Base-by-base conservation (phyloP, 2,888 invertebrate species). In the Lasioglossum calceatum region DNA sequence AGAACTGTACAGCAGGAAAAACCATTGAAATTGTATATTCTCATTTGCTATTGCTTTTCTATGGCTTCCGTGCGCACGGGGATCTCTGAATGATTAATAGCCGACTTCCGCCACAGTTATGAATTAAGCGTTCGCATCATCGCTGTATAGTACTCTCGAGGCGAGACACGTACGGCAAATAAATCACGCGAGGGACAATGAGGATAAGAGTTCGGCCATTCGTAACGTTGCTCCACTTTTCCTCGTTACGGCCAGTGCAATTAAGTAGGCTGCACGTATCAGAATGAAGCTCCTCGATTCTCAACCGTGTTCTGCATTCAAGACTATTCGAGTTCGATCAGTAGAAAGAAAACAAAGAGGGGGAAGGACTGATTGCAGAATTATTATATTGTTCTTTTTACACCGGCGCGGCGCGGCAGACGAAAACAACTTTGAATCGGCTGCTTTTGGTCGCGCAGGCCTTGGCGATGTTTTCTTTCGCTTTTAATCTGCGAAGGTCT, bases 231-330 rank as follows among this genome's bases (percentile, higher is more conserved):
- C 93, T 93, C 94, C 92, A 94, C 93, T 94, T 94, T 94, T 93
- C 93, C 91, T 91, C 91, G 85, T 88, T 90, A 90, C 92, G 87
- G 89, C 85, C 90, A 88, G 91, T 87, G 91, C 92, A 94, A 94
- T 93, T 93, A 94, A 93, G 94, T 94, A 93, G 93, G 94, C 93
- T 94, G 93, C 93, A 89, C 91, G 91, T 92, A 92, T 91, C 90
- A 88, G 90, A 90, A 91, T 36, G 86, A 80, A 83, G 84, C 83
- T 81, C 73, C 81, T 77, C 58, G 84, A 90, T 89, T 90, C 89
- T 91, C 91, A 90, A 89, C 91, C 92, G 90, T 88, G 88, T 90
- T 88, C 90, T 91, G 92, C 81, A 84, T 85, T 83, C 83, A 79
- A 79, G 79, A 87, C 78, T 80, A 87, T 85, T 85, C 87, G 70